Evolutionary conservation across 2,113 vertebrate genomes (phyloP).

Genomic region (Anolis carolinensis): DNA sequence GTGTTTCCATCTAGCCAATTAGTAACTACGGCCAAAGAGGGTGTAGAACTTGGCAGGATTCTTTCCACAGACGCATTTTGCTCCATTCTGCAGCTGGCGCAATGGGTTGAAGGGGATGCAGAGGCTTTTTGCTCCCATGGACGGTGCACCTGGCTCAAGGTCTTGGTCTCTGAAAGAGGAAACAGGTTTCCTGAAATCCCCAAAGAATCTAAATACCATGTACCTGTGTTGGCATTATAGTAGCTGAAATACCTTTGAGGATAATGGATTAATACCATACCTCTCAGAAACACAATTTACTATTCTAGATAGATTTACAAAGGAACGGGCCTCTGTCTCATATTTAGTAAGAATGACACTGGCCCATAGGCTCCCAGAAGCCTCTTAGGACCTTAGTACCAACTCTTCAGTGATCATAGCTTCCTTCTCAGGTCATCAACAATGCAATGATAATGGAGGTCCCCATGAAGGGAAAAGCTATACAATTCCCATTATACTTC

Average conservation of each 20-base stretch:
- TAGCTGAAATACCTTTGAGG: neutral
- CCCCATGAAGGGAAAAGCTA: neutral
- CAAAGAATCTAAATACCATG: neutral
- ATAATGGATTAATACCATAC: neutral
- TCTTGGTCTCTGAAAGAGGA: slow-evolving; percentile 91
- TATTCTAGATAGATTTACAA: neutral
- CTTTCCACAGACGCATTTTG: slow-evolving; percentile 87
- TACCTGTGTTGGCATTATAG: neutral
- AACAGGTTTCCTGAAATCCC: neutral
- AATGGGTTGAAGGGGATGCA: slow-evolving; percentile 96
- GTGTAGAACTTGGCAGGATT: slow-evolving; percentile 92
- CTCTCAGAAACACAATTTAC: neutral
- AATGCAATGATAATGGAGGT: neutral
- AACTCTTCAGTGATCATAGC: neutral
- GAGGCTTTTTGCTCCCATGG: slow-evolving; percentile 98
- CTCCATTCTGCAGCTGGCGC: slow-evolving; percentile 79
- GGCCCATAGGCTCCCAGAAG: no score
- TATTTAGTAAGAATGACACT: neutral
- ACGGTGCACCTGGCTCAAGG: slow-evolving; percentile 93
- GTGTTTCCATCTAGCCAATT: slow-evolving; percentile 48
- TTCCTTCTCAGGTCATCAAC: neutral
- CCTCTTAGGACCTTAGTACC: neutral
- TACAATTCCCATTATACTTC: neutral
- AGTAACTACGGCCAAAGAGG: slow-evolving; percentile 98
- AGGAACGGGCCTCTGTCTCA: neutral